Evolutionary conservation across 2,888 invertebrate species (phyloP), one percentile per base, ranked within the genome.

Genomic region (Agelastica alni): DNA sequence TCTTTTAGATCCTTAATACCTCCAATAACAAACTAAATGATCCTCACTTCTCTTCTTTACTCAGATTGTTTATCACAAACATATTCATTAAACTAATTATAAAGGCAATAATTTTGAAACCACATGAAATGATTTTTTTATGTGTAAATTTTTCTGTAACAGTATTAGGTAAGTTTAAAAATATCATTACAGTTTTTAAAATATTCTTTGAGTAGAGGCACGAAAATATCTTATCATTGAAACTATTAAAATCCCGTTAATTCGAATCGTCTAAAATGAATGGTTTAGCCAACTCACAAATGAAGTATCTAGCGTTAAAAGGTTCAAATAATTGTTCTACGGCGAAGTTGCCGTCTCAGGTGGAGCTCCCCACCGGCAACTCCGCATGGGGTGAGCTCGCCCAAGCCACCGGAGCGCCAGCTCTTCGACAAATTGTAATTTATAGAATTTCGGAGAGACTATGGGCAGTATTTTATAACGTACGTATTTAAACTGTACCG

Each of bases 391-490:
- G 72, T 65, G 70, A 30, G 31, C 47, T 36, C 13, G 34, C 65
- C 60, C 63, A 67, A 70, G 73, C 74, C 73, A 72, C 72, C 68
- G 72, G 67, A 62, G 66, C 62, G 69, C 67, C 68, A 62, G 58
- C 44, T 60, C 63, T 74, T 74, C 75, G 77, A 77, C 77, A 77
- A 77, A 77, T 77, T 77, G 75, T 76, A 76, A 77, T 77, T 76
- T 77, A 77, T 75, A 66, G 70, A 66, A 66, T 41, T 41, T 49
- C 31, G 47, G 13, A 45, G 26, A 36, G 41, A 32, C 49, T 18
- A 4, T n/a, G 13, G 18, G 30, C 41, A 12, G 41, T 34, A 28
- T 28, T 37, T 37, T 48, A 36, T 51, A 55, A 51, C 46, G n/a
- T 28, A 49, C 52, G 37, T n/a, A 49, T 26, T 10, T 20, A 32